phyloP scores from a whole-genome alignment of 30 jellyfish, hydroid and myxozoan genomes.

The Chrysaora quinquecirrha region DNA sequence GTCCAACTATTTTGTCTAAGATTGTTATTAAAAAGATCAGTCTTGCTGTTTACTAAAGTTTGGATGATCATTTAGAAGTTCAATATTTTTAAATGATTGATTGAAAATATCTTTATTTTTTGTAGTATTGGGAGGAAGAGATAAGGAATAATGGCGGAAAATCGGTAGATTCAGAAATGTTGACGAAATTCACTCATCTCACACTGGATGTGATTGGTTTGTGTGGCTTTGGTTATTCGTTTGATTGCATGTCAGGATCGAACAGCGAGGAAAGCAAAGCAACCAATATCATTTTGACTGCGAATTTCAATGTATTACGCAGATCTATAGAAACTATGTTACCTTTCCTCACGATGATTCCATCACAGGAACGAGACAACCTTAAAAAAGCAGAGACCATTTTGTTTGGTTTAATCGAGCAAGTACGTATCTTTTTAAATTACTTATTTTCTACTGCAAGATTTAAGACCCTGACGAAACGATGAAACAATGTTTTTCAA shows the following conservation, averaged over 20 bases:
- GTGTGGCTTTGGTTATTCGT: conserved; percentile 62
- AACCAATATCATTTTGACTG: conserved; percentile 27
- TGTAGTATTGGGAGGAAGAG: conserved; percentile 31
- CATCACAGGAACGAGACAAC: conserved; percentile 52
- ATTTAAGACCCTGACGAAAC: too few relatives aligned
- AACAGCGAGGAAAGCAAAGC: conserved; percentile 38
- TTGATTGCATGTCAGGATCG: conserved; percentile 13
- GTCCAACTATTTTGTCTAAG: too few relatives aligned
- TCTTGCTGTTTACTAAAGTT: too few relatives aligned
- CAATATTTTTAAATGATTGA: too few relatives aligned
- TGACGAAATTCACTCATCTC: conserved; percentile 34
- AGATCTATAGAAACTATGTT: conserved; percentile 15
- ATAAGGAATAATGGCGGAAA: conserved; percentile 17
- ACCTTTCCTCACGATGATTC: conserved; percentile 37
- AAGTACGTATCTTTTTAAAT: conserved; percentile 12
- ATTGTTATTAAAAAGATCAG: too few relatives aligned
- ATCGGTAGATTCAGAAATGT: conserved; percentile 39
- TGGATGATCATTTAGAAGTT: too few relatives aligned
- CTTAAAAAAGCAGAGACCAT: conserved; percentile 29
- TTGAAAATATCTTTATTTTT: background rate
- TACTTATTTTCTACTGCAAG: too few relatives aligned
- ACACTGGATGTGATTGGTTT: conserved; percentile 57
- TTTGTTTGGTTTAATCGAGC: conserved; percentile 17
- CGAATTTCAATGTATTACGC: conserved; percentile 24
- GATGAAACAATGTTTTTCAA: too few relatives aligned